Percentiles rank a stretch among this genome's conserved stretches.
phyloP scores from a whole-genome alignment of 30 jellyfish, hydroid and myxozoan genomes.

The Aurelia aurita complex sp. Pacific region DNA sequence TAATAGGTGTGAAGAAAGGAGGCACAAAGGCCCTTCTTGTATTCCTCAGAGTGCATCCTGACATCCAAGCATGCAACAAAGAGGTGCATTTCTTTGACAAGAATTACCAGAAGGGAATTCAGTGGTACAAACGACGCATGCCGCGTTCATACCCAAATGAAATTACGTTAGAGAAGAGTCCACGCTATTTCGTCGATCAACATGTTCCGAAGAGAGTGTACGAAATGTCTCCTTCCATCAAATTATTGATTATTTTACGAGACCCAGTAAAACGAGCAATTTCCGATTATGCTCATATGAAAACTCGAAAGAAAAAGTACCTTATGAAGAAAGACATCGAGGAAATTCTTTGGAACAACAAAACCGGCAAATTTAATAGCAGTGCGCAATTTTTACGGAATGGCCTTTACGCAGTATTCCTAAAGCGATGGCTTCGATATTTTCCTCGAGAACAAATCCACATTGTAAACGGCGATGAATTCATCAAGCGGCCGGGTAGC shows the following conservation, averaged over 20 bases:
- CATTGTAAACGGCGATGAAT: constrained; percentile 83
- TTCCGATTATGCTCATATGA: constrained; percentile 86
- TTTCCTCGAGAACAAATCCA: constrained; percentile 81
- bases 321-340: constrained; percentile 33
- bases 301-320: constrained; percentile 55
- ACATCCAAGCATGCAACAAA: constrained; percentile 54
- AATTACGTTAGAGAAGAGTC: constrained; percentile 89
- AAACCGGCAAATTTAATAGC: constrained; percentile 32
- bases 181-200: constrained; percentile 71
- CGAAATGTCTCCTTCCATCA: constrained; percentile 64
- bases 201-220: constrained; percentile 80
- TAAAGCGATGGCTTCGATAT: constrained; percentile 72
- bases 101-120: constrained; percentile 58
- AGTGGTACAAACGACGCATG: constrained; percentile 76
- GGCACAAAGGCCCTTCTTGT: constrained; percentile 94
- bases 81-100: constrained; percentile 95
- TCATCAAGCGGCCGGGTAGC: constrained; percentile 73
- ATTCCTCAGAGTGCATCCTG: constrained; percentile 85
- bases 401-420: constrained; percentile 67
- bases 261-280: constrained; percentile 91
- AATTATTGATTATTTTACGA: constrained; percentile 72
- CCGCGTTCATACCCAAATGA: constrained; percentile 74
- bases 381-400: constrained; percentile 21
- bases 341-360: constrained; percentile 20
- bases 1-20: constrained; percentile 91